Evolutionary conservation across 2,797 vertebrate species (phyloP).

Genomic region (Huso huso): DNA sequence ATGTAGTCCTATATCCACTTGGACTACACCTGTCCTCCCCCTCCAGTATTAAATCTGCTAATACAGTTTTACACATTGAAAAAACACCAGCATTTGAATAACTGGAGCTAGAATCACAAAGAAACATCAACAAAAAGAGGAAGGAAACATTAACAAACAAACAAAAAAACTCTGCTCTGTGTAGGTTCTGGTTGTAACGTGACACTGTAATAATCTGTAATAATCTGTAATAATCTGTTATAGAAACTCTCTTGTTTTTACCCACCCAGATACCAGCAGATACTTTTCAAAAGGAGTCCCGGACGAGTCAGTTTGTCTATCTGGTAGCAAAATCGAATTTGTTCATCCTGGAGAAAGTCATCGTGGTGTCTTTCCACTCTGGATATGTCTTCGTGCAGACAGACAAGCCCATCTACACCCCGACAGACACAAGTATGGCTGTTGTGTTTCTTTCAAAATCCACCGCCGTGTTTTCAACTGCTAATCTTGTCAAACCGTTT

Average conservation of each 20-base stretch:
- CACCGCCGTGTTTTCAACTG: too few relatives aligned
- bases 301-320: conserved; percentile 49
- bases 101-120: too few relatives aligned
- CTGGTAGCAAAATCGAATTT: conserved; percentile 44
- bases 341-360: conserved; percentile 53
- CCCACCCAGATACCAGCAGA: conserved; percentile 37
- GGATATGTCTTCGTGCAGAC: conserved; percentile 66
- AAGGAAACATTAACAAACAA: neutral
- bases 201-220: too few relatives aligned
- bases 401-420: conserved; percentile 79
- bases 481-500: too few relatives aligned
- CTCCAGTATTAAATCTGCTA: too few relatives aligned
- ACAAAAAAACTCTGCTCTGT: neutral
- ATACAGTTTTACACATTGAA: too few relatives aligned
- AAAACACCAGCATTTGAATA: too few relatives aligned
- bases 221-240: too few relatives aligned
- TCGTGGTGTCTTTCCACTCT: conserved; percentile 63
- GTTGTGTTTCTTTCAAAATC: too few relatives aligned
- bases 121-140: neutral
- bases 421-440: conserved; percentile 48
- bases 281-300: conserved; percentile 25
- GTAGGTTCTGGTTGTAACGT: too few relatives aligned
- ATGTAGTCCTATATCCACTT: too few relatives aligned
- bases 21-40: too few relatives aligned
- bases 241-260: neutral